Evolutionary conservation across 2,113 vertebrate species (phyloP).

Genomic region (Dasypus novemcinctus): DNA sequence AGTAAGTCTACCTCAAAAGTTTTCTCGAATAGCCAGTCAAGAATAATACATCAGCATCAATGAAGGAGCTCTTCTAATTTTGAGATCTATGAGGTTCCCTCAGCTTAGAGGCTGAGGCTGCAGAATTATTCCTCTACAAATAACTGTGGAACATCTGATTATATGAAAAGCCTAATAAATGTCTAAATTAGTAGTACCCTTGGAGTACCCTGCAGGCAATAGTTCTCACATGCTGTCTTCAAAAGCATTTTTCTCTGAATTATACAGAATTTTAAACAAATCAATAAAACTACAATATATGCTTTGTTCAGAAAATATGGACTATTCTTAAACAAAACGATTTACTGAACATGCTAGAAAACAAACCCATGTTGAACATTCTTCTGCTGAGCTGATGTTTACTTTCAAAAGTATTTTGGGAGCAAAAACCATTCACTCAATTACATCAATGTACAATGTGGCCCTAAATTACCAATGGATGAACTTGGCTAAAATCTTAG

Average conservation of each 20-base stretch:
- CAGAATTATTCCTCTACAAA: neutral
- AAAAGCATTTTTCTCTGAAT: neutral
- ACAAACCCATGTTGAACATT: neutral
- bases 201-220: neutral
- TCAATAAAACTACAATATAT: neutral
- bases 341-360: neutral
- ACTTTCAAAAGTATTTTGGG: neutral
- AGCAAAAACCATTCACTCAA: constrained; percentile 1
- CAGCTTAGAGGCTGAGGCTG: neutral
- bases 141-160: neutral
- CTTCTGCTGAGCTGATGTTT: neutral
- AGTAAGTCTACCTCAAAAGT: neutral
- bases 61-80: neutral
- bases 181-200: neutral
- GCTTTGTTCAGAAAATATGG: neutral
- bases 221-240: neutral
- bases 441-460: neutral
- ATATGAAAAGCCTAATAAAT: neutral
- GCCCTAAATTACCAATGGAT: neutral
- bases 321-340: neutral
- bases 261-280: neutral
- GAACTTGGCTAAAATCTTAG: neutral
- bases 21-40: neutral
- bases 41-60: neutral
- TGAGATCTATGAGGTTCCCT: neutral